Conservation (phyloP, 2,888 invertebrate genomes). For the Belgica antarctica region DNA sequence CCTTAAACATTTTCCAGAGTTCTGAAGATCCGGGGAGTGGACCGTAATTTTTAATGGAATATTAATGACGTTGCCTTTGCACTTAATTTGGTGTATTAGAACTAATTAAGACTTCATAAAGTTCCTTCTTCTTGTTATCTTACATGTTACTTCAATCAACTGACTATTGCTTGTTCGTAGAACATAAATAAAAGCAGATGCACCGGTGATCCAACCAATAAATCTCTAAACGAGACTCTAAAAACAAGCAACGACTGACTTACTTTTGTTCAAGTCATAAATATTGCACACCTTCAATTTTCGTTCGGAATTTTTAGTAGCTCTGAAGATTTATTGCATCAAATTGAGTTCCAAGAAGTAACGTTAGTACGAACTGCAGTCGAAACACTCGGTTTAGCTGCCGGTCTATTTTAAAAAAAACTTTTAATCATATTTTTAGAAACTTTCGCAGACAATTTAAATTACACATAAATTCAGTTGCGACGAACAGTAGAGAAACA, state of each 20-base stretch:
- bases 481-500: too few relatives aligned
- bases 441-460: conserved; percentile 36
- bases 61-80: too few relatives aligned
- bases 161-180: too few relatives aligned
- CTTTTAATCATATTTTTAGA: conserved; percentile 36
- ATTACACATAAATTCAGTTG: conserved; percentile 15
- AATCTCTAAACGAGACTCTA: neutral
- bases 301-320: neutral
- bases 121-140: too few relatives aligned
- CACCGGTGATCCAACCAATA: conserved; percentile 17
- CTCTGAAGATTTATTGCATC: conserved; percentile 13
- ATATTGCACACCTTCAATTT: conserved; percentile 12
- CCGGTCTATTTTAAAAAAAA: conserved; percentile 37
- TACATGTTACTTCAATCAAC: too few relatives aligned
- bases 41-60: too few relatives aligned
- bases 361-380: conserved; percentile 26
- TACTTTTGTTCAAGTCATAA: conserved; percentile 3
- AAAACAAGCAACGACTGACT: conserved; percentile 23
- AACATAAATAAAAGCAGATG: neutral
- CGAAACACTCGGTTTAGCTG: too few relatives aligned
- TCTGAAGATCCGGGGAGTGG: too few relatives aligned
- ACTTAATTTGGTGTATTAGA: too few relatives aligned
- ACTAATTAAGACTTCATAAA: too few relatives aligned
- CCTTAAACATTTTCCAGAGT: too few relatives aligned
- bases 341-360: neutral